Conservation (phyloP, 2,888 invertebrate genomes). For the Stratiomys singularior region DNA sequence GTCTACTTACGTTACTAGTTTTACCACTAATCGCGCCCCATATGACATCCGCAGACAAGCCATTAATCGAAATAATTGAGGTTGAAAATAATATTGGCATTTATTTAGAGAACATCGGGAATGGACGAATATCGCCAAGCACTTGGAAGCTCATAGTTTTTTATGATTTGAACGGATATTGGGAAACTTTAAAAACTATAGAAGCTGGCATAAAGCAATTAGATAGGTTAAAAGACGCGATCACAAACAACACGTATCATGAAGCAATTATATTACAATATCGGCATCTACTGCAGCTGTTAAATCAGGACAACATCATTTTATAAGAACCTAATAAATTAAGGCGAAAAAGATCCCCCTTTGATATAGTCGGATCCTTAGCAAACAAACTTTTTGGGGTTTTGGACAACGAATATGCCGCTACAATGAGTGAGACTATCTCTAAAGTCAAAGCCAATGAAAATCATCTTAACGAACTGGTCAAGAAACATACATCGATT, state of each 20-base stretch:
- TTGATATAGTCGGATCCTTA: slow-evolving; percentile 22
- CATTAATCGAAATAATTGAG: background rate
- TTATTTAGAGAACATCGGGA: background rate
- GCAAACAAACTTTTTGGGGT: slow-evolving; percentile 25
- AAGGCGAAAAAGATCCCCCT: slow-evolving; percentile 13
- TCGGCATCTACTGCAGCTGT: background rate
- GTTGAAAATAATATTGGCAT: background rate
- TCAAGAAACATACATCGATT: background rate
- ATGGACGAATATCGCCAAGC: background rate
- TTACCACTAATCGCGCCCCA: background rate
- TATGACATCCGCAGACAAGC: background rate
- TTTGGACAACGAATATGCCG: slow-evolving; percentile 9
- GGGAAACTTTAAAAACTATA: background rate
- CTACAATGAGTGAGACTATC: background rate
- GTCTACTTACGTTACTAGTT: background rate
- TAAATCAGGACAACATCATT: background rate
- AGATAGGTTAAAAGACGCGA: background rate
- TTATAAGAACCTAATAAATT: background rate
- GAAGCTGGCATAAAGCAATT: background rate
- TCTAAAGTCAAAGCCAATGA: background rate
- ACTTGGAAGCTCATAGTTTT: background rate
- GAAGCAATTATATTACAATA: background rate
- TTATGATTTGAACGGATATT: slow-evolving; percentile 16
- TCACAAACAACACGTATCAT: background rate
- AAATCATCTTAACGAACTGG: background rate